These are phyloP conservation scores for Aplysina aerophoba DNA, from an alignment of 37 sponge, comb jelly and placozoan species.

Conservation along the genomic window DNA sequence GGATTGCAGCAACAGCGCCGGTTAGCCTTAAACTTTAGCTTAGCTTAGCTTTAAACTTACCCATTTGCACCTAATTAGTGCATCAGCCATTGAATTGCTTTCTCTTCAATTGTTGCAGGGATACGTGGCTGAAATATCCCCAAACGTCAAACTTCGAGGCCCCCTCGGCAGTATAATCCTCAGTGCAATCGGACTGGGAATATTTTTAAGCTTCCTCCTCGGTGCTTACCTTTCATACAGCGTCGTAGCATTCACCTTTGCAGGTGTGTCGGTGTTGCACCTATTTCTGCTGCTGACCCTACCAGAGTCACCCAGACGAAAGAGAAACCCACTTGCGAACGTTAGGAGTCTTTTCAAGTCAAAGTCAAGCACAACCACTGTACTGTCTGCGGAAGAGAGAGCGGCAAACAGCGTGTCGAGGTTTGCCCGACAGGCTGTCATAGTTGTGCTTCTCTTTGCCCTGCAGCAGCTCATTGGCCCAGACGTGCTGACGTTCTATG, in stretches of 20 bases:
- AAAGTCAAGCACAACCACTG: too few species aligned
- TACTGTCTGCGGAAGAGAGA: not conserved
- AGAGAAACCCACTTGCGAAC: not conserved
- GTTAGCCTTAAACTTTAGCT: not conserved
- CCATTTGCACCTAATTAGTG: too few species aligned
- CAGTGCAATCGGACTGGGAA: not conserved
- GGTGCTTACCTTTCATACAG: not conserved
- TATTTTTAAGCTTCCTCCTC: not conserved
- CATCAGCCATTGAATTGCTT: too few species aligned
- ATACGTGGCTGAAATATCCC: conserved; percentile 13
- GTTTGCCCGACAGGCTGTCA: not conserved
- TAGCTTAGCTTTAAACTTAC: too few species aligned
- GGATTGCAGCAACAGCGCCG: conserved; percentile 13
- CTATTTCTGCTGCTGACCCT: not conserved
- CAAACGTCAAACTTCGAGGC: not conserved
- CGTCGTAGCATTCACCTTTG: not conserved
- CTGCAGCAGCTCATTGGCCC: conserved; percentile 13
- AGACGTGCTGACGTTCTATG: conserved; percentile 16
- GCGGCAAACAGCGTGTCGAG: not conserved
- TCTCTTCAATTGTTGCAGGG: not conserved
- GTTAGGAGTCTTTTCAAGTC: too few species aligned
- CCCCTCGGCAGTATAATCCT: not conserved
- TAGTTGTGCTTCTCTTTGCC: not conserved
- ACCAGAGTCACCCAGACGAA: not conserved
- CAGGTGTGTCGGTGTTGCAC: not conserved